Evolutionary conservation across 2,888 invertebrate species (phyloP).

Genomic region (Neuroscelio doddi): DNA sequence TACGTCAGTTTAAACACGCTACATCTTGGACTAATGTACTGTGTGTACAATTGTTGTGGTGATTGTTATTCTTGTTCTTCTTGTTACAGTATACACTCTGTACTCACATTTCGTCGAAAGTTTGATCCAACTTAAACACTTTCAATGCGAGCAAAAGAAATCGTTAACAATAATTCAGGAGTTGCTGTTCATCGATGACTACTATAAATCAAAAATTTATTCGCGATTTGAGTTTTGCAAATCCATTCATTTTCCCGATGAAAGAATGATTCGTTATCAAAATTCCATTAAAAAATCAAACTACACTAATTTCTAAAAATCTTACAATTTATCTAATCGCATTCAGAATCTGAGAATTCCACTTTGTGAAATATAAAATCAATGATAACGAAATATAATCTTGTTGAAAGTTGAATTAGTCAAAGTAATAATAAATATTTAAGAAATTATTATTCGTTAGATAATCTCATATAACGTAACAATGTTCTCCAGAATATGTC

Average conservation of each 20-base stretch:
- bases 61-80: constrained; percentile 56
- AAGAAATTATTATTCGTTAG: background rate
- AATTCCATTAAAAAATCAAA: constrained; percentile 29
- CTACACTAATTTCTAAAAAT: constrained; percentile 27
- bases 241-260: too few species aligned
- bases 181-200: background rate
- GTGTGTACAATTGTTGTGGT: constrained; percentile 57
- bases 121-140: constrained; percentile 32
- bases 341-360: constrained; percentile 14
- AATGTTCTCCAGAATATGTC: background rate
- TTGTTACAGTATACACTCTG: constrained; percentile 55
- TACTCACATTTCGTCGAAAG: constrained; percentile 57
- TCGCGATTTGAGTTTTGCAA: background rate
- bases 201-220: background rate
- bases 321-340: constrained; percentile 31
- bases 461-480: background rate
- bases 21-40: constrained; percentile 51
- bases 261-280: constrained; percentile 19
- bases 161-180: background rate
- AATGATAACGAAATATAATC: too few species aligned
- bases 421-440: background rate
- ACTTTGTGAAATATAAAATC: too few species aligned
- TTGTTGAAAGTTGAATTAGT: too few species aligned
- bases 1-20: constrained; percentile 14
- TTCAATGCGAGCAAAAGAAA: constrained; percentile 21